Base-by-base conservation (phyloP, 1,140 invertebrate genomes). In the Pectinophora gossypiella region DNA sequence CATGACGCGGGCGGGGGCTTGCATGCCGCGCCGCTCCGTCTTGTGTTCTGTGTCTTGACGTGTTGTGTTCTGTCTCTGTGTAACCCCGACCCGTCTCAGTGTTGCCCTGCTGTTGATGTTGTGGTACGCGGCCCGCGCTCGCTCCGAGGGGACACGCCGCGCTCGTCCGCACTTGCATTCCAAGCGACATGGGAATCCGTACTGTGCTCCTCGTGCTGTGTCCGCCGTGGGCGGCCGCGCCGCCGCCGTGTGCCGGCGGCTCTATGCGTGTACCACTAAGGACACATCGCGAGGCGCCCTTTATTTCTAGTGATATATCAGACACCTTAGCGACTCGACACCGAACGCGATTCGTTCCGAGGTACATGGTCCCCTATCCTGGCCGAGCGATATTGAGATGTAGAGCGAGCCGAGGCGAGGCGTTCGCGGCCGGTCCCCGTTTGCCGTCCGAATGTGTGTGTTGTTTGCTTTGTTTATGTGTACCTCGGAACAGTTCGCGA, bases 301-400 rank as follows among this genome's bases (percentile, higher is more conserved):
- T 52, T 70, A 56, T 66, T 64, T 66, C 57, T 62, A 65, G 72
- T 68, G 65, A 64, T 67, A 66, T 59, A 68, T 73, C 72, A 68
- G 72, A 74, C 67, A 74, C 63, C 55, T 66, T 67, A 69, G 66
- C 57, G 59, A 64, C 59, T 73, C 55, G 67, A 68, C 68, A 76
- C 68, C 72, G 83, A 74, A 73, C 74, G 79, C 81, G 77, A 75
- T 81, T 72, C 80, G 87, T 88, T 89, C 87, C 86, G 87, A 89
- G 87, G 87, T 89, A 89, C 86, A 89, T 88, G 86, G 83, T 83
- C 86, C 85, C 87, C 87, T 74, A 83, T 81, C 73, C 78, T 64
- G 79, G 73, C 68, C 79, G 78, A 77, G 77, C 86, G 87, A 88
- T 88, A 82, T 89, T 88, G 87, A 89, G 87, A 88, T 88, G 76